Conservation (phyloP, 2,888 invertebrate species). For the Sphaeridia pumilis region DNA sequence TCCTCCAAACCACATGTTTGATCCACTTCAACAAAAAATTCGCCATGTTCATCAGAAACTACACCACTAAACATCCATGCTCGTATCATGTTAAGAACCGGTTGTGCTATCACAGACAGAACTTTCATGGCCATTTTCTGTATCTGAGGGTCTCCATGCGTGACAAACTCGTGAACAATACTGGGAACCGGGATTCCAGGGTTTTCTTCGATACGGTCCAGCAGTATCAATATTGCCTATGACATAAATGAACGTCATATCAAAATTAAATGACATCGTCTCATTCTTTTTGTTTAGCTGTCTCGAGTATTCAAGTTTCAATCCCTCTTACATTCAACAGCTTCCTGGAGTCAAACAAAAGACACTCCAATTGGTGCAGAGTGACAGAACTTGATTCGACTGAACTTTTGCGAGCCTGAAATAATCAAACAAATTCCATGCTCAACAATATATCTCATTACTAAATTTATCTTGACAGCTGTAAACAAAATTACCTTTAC, state of each 20-base stretch:
- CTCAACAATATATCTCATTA: not conserved
- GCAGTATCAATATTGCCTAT: not conserved
- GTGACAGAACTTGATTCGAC: constrained; percentile 3
- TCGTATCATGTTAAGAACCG: constrained; percentile 12
- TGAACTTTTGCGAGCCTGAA: too few species aligned
- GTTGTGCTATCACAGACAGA: constrained; percentile 4
- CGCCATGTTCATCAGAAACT: constrained; percentile 10
- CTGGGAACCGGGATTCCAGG: constrained; percentile 4
- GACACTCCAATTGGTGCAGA: constrained; percentile 12
- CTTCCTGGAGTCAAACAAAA: constrained; percentile 13
- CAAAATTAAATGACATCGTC: not conserved
- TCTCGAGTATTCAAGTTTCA: not conserved
- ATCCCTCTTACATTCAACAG: constrained; percentile 6
- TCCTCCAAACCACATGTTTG: too few species aligned
- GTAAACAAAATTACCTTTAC: too few species aligned
- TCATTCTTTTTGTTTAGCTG: not conserved
- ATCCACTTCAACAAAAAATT: constrained; percentile 11
- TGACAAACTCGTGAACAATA: constrained; percentile 10
- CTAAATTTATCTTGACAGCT: not conserved
- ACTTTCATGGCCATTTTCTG: constrained; percentile 12
- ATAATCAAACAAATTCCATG: not conserved
- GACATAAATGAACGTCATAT: not conserved
- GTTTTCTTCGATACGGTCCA: not conserved
- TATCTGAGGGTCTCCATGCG: constrained; percentile 16
- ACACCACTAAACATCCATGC: constrained; percentile 12